Base-by-base conservation (phyloP, 2,888 invertebrate genomes). In the Trichogramma evanescens region DNA sequence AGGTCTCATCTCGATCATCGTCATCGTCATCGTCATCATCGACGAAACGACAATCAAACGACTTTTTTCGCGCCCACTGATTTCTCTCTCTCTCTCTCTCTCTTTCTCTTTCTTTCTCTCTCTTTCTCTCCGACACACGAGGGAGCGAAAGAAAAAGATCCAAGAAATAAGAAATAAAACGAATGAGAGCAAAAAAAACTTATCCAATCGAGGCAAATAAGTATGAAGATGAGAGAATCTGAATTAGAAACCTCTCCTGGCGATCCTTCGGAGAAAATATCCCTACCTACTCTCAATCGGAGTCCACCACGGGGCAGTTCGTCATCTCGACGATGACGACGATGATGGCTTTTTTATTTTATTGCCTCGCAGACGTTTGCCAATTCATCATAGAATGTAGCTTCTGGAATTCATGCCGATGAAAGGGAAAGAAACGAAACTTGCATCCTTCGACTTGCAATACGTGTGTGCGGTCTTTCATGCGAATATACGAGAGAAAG, bases 321-420 rank as follows among this genome's bases (percentile, higher is more conserved):
- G 26, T 26, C 26, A 26, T 26, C 26, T 26, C 26, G 26, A n/a
- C 45, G 45, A 45, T 8, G n/a, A 45, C 8, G 45, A 45, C 8
- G n/a, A n/a, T 45, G 8, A n/a, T 45, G n/a, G 8, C 8, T 8
- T n/a, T 45, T 45, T 45, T 8, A 45, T 9, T 9, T 45, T n/a
- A 45, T n/a, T 45, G 9, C n/a, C 45, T 9, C 45, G 8, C 45
- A 45, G 8, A 8, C 8, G 45, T 45, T 50, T 56, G 61, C 61
- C 72, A 73, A 75, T 75, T 71, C 75, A 75, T 76, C 75, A 76
- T 76, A 76, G 75, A 74, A 74, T 72, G 73, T 71, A 72, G 72
- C 74, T 74, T 73, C 72, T 74, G 76, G 75, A 74, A 76, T 75
- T 72, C 67, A 70, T 26, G 66, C 64, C 63, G 64, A 61, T 66